phyloP scores from a whole-genome alignment of 2,888 invertebrate genomes.

The Lasioglossum zephyrum region DNA sequence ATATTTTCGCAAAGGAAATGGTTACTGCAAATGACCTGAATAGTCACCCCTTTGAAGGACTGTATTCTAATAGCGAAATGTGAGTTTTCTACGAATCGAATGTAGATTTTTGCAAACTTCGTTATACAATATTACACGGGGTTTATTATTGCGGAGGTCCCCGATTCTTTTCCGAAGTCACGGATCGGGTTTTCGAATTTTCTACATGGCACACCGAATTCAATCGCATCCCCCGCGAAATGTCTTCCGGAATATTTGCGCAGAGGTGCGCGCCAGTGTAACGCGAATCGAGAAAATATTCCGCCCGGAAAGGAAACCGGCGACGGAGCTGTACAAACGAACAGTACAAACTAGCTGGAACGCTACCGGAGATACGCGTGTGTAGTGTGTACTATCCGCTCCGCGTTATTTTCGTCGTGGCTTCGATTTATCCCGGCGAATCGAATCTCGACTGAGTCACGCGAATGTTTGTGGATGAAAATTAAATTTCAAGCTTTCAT shows the following conservation, averaged over 20 bases:
- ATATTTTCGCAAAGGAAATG: no score
- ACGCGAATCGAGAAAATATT: slow-evolving; percentile 49
- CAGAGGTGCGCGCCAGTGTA: slow-evolving; percentile 12
- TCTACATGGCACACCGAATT: not conserved
- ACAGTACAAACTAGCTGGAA: not conserved
- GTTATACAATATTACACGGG: not conserved
- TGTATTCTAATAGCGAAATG: no score
- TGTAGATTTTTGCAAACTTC: not conserved
- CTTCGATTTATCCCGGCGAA: not conserved
- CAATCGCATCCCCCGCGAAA: slow-evolving; percentile 12
- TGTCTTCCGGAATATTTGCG: slow-evolving; percentile 30
- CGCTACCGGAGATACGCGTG: slow-evolving; percentile 2
- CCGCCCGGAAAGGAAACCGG: slow-evolving; percentile 48
- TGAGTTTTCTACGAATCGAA: no score
- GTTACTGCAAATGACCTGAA: no score
- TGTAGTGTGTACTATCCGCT: not conserved
- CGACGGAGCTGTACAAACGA: not conserved
- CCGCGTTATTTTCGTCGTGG: not conserved
- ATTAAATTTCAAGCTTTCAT: not conserved
- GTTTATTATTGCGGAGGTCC: not conserved
- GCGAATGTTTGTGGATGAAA: not conserved
- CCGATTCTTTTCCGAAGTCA: not conserved
- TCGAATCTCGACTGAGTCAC: not conserved
- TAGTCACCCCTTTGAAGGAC: no score
- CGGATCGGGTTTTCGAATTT: not conserved